Conservation (phyloP, 2,113 vertebrate species). For the Alaudala cheleensis region DNA sequence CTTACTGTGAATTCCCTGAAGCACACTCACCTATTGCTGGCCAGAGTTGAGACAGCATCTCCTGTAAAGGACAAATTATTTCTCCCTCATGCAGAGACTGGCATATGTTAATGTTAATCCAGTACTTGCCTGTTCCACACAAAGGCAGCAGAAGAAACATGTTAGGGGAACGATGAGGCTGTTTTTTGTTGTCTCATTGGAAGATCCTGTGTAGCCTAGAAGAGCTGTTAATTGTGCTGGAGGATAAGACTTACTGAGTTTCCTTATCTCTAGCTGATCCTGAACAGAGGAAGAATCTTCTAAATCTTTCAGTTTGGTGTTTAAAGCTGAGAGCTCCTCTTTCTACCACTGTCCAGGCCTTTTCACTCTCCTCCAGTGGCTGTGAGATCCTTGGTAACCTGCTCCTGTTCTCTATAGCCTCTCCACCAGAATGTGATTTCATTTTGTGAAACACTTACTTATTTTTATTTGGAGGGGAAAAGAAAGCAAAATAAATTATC, state of each 20-base stretch:
- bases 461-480: not conserved
- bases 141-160: not conserved
- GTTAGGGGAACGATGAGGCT: not conserved
- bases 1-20: not conserved
- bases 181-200: not conserved
- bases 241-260: not conserved
- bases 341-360: not conserved
- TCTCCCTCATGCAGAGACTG: not conserved
- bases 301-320: not conserved
- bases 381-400: not conserved
- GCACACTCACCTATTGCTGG: not conserved
- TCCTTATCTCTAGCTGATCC: not conserved
- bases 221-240: not conserved
- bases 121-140: not conserved
- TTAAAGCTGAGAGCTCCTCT: not conserved
- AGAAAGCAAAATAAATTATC: not conserved
- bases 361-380: not conserved
- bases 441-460: not conserved
- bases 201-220: not conserved
- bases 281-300: not conserved
- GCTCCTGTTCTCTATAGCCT: not conserved
- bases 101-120: not conserved
- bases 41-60: not conserved
- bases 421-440: not conserved
- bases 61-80: not conserved